Conservation (phyloP, 2,888 invertebrate genomes). For the Trissonchulus sp. region DNA sequence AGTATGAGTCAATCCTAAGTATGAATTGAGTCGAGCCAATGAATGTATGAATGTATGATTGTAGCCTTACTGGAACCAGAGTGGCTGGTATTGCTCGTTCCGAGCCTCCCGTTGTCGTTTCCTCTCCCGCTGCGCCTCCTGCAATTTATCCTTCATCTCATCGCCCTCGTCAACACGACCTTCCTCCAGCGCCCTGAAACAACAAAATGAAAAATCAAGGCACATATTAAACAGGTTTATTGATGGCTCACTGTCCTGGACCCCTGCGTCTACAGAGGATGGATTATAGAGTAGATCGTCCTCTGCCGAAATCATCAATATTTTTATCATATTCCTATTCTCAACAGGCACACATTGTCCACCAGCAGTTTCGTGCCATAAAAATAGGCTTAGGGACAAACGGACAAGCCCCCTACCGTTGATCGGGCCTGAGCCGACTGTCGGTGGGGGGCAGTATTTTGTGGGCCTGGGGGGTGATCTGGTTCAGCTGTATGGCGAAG, state of each 20-base stretch:
- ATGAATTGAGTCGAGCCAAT: too few relatives aligned
- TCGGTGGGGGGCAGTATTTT: slow-evolving; percentile 67
- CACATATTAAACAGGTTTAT: too few relatives aligned
- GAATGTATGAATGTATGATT: neutral
- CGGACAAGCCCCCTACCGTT: slow-evolving; percentile 54
- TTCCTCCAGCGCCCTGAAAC: slow-evolving; percentile 25
- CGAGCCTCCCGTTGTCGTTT: neutral
- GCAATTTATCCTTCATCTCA: slow-evolving; percentile 13
- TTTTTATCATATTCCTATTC: too few relatives aligned
- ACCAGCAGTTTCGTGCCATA: too few relatives aligned
- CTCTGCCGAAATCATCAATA: too few relatives aligned
- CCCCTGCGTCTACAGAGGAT: too few relatives aligned
- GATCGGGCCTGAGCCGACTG: slow-evolving; percentile 71
- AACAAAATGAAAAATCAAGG: too few relatives aligned
- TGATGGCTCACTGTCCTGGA: too few relatives aligned
- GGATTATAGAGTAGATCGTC: too few relatives aligned
- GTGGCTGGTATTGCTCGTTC: neutral
- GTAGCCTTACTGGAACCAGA: slow-evolving; percentile 20
- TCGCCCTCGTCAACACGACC: slow-evolving; percentile 19
- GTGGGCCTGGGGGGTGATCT: slow-evolving; percentile 63
- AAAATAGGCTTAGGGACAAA: too few relatives aligned
- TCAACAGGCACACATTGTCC: too few relatives aligned
- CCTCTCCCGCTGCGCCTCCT: slow-evolving; percentile 15
- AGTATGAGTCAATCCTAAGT: too few relatives aligned
- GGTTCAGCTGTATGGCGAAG: slow-evolving; percentile 77